phyloP scores from a whole-genome alignment of 2,113 vertebrate species.

The Plestiodon gilberti region DNA sequence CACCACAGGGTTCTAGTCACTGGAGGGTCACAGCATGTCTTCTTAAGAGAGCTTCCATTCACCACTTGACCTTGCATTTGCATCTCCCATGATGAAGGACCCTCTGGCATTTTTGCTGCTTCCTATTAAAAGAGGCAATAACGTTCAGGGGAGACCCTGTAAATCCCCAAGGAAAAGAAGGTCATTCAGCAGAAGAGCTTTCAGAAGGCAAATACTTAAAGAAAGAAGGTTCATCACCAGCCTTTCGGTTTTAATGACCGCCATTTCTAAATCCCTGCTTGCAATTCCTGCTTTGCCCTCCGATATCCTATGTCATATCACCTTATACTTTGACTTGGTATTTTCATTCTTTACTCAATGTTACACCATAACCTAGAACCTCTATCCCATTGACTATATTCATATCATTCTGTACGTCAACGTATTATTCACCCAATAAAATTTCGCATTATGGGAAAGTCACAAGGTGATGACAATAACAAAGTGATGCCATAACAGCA shows the following conservation, averaged over 20 bases:
- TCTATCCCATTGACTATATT: not conserved
- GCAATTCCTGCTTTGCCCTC: not conserved
- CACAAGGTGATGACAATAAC: not conserved
- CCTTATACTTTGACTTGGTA: not conserved
- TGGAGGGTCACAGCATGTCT: conserved; percentile 21
- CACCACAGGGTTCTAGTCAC: conserved; percentile 30
- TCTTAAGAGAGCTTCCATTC: conserved; percentile 5
- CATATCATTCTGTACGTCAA: not conserved
- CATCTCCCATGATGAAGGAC: not conserved
- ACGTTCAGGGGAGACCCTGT: rapidly evolving
- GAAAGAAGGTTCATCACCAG: not conserved
- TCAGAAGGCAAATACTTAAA: not conserved
- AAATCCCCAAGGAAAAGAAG: not conserved
- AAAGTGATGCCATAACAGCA: not conserved
- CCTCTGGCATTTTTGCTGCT: not conserved
- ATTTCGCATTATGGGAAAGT: not conserved
- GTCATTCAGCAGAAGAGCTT: rapidly evolving
- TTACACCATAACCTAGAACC: not conserved
- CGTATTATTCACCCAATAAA: not conserved
- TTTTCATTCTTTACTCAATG: not conserved
- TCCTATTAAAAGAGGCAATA: not conserved
- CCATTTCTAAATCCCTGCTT: not conserved
- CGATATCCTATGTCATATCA: not conserved
- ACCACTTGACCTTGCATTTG: not conserved
- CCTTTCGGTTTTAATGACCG: not conserved